Conservation (phyloP, 2,888 invertebrate species). For the Cheilosia variabilis region DNA sequence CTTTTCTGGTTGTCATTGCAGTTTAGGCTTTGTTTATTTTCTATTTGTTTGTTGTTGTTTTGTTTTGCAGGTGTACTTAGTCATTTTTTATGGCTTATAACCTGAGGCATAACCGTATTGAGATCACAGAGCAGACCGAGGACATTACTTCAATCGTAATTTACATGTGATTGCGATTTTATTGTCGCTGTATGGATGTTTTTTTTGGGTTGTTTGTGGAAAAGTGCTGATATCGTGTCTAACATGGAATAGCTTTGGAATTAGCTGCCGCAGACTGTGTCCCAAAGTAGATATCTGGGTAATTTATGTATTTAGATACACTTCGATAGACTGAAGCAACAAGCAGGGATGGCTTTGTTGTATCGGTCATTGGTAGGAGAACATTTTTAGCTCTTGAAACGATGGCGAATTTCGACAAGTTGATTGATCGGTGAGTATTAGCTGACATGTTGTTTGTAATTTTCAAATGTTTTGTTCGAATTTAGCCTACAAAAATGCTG, state of each 20-base stretch:
- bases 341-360: neutral
- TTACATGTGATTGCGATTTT: slow-evolving; percentile 74
- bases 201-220: slow-evolving; percentile 8
- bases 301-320: slow-evolving; percentile 55
- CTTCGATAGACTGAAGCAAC: slow-evolving; percentile 14
- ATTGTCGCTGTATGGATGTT: slow-evolving; percentile 44
- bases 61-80: slow-evolving; percentile 72
- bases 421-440: too few relatives aligned
- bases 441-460: too few relatives aligned
- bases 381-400: too few relatives aligned
- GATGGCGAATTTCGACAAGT: too few relatives aligned
- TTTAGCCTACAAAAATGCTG: too few relatives aligned
- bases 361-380: neutral
- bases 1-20: slow-evolving; percentile 56
- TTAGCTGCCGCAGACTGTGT: slow-evolving; percentile 22
- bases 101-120: slow-evolving; percentile 8
- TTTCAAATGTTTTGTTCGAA: too few relatives aligned
- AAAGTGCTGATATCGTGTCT: slow-evolving; percentile 38
- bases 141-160: slow-evolving; percentile 74
- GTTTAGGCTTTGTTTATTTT: slow-evolving; percentile 52
- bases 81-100: slow-evolving; percentile 71
- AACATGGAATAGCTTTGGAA: slow-evolving; percentile 45
- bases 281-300: neutral
- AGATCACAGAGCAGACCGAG: slow-evolving; percentile 44
- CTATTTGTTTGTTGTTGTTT: slow-evolving; percentile 7